Evolutionary conservation across 2,797 vertebrate genomes (phyloP), one percentile per base, ranked within the genome.

Genomic region (Distichodus sexfasciatus): DNA sequence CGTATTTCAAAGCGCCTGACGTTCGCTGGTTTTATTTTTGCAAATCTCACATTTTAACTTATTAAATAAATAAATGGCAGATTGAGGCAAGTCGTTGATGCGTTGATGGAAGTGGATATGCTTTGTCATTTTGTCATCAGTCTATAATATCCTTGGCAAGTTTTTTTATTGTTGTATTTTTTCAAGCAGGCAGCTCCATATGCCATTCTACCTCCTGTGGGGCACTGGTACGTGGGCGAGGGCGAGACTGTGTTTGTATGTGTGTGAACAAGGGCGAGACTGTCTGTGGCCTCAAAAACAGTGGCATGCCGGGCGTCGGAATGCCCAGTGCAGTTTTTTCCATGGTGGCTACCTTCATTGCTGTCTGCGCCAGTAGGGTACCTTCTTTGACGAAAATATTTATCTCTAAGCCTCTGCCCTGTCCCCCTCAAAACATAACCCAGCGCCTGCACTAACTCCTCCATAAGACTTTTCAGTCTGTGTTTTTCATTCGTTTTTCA

Each of bases 271-370:
- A 83, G 81, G 79, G 81, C 78, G 81, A 83, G 86, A 86, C 84
- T 88, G 84, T 87, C 87, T 87, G 81, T 72, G 76, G 81, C 85
- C 84, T 85, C 83, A 82, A 83, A 78, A 82, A 81, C 81, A 74
- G 85, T 88, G 88, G 88, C 86, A 90, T 88, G 86, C 84, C 79
- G 81, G 84, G 83, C 81, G 84, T 90, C 86, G 83, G 85, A 80
- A 88, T 76, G 86, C 81, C 80, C 80, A 66, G 73, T 82, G 83
- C 81, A 84, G 80, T 77, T 82, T 73, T 84, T 84, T 76, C 83
- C 72, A 69, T 81, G 76, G 83, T 87, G 86, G n/a, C n/a, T n/a
- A 88, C 89, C 87, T 88, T 85, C 81, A 82, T 78, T 80, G 41
- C 43, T 1, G 3, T 17, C 28, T 29, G 44, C 17, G 9, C 3